Base-by-base conservation (phyloP, 2,113 vertebrate species). In the Hystrix cristata region DNA sequence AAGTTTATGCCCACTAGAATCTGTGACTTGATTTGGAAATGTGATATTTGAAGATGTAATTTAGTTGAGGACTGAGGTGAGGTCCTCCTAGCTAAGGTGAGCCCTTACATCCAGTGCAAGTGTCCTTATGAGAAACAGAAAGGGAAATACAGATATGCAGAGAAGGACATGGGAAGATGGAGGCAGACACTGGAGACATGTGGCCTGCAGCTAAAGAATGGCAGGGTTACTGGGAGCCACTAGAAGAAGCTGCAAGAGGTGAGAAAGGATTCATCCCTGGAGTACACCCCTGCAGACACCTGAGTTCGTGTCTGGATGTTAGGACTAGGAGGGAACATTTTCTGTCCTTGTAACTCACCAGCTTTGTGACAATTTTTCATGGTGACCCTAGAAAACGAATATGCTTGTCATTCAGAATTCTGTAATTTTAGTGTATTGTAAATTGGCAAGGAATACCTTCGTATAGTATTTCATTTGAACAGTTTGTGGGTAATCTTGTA, bases 221-320 rank as follows among this genome's bases (percentile, higher is more conserved):
- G 2, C 48, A 27, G 86, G 12, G 25, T 55, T 38, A 0, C n/a
- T 11, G 59, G 46, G 53, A 79, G 18, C 23, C 1, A 0, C 27
- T 2, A 31, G 34, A 51, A 87, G 19, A 31, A 48, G 25, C 53
- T 27, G n/a, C 46, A 14, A 48, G 46, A 48, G 8, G 15, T 34
- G 3, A 57, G 21, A 12, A 15, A 81, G 7, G 29, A 18, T 13
- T 74, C n/a, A 62, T 48, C 15, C 31, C 12, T 59, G 3, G 1
- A 4, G 6, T 7, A 13, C 5, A 11, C 6, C 11, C 53, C 4
- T 62, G 38, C 2, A 0, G 43, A 21, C 8, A 65, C 14, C 43
- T 81, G 62, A 51, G 62, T 59, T 34, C 55, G 43, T 15, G 27
- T 51, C 9, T 21, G 18, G 27, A 21, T 4, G n/a, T 81, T 31